Base-by-base conservation (phyloP, 2,113 vertebrate species). In the Syrmaticus mikado region DNA sequence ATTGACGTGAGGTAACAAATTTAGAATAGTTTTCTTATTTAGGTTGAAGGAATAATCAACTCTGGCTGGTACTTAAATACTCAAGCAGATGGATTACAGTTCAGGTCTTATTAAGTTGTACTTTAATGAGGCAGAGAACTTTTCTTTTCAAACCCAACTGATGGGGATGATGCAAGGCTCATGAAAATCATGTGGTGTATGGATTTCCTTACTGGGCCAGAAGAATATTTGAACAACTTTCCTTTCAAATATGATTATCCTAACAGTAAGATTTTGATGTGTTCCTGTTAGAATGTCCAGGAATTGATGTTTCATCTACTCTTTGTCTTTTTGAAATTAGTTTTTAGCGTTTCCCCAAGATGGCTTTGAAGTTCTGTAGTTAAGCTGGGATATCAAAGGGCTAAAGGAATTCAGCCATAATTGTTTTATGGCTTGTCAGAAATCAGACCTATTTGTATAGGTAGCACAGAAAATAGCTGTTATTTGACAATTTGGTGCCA, bases 371-470 rank as follows among this genome's bases (percentile, higher is more conserved):
- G 97, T 95, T 88, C 78, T 90, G 61, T 85, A 92, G 96, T 94
- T 97, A 97, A 97, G 97, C 96, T 97, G 94, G 94, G 80, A 97
- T 98, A 98, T 98, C 92, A 98, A 99, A 98, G 98, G 89, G 82
- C 97, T 94, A 83, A 96, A 97, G 98, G 98, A 98, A 97, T 97
- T 98, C 96, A 90, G 95, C 75, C 84, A 91, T 98, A 98, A 99
- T 99, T 98, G 98, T 98, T 99, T 99, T 99, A 99, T 97, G 97
- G 95, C 97, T 98, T 97, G 95, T 97, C 97, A 98, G 98, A 98
- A 98, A 98, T 98, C 96, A 97, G 98, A 97, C 98, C 98, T 98
- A 96, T 98, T 98, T 98, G 96, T 98, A 98, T 98, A 98, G 98
- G 98, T 98, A 97, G 95, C 97, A 92, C 97, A 98, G 97, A 98